phyloP scores from a whole-genome alignment of 2,888 invertebrate species.

The Phytoseiulus persimilis region DNA sequence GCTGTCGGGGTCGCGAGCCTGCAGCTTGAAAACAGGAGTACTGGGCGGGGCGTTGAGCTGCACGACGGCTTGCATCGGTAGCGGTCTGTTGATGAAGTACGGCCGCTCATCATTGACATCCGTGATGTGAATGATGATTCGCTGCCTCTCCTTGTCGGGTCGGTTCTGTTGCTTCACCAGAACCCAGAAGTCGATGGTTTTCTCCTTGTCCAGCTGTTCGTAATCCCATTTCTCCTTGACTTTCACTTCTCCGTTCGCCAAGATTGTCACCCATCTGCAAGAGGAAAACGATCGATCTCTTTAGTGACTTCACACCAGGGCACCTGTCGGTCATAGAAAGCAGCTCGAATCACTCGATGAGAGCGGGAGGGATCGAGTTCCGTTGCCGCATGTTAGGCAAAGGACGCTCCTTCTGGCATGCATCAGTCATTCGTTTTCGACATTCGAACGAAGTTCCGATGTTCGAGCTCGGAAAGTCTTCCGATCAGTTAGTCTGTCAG shows the following conservation, averaged over 20 bases:
- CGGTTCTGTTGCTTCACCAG: constrained; percentile 69
- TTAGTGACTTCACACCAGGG: too few relatives aligned
- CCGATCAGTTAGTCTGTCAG: background rate
- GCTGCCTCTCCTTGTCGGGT: constrained; percentile 79
- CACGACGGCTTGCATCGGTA: constrained; percentile 94
- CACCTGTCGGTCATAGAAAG: too few relatives aligned
- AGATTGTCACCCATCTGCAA: constrained; percentile 73
- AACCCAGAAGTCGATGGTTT: constrained; percentile 91
- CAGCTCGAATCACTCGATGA: too few relatives aligned
- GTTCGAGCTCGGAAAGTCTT: background rate
- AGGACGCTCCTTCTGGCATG: too few relatives aligned
- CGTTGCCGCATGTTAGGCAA: too few relatives aligned
- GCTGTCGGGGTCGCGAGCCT: constrained; percentile 90
- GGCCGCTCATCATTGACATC: constrained; percentile 96
- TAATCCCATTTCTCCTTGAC: constrained; percentile 96
- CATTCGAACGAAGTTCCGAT: background rate
- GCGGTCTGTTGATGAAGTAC: constrained; percentile 89
- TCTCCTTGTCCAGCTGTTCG: constrained; percentile 84
- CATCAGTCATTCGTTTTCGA: too few relatives aligned
- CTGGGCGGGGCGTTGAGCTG: constrained; percentile 89
- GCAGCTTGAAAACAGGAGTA: constrained; percentile 91
- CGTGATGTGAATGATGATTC: constrained; percentile 85
- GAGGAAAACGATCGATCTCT: too few relatives aligned
- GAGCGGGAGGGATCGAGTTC: too few relatives aligned
- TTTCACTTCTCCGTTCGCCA: constrained; percentile 78